A percentile compares a stretch with the other conserved stretches of the same genome.
These are phyloP conservation scores for Oryzias dopingdopingensis DNA, from an alignment of 2,797 vertebrate genomes.

Conservation along the genomic window DNA sequence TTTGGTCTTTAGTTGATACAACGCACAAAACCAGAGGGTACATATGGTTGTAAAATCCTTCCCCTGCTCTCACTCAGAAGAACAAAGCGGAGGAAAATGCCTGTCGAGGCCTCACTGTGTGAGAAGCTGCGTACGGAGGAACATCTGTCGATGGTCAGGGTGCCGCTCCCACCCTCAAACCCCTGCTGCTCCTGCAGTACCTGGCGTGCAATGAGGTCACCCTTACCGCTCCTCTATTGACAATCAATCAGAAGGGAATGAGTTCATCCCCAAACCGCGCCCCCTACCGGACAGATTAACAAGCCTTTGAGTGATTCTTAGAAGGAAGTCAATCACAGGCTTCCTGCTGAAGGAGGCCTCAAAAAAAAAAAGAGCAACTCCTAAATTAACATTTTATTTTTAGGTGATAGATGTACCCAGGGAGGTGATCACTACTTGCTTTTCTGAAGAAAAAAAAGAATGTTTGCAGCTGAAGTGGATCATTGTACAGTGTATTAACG, in stretches of 20 bases:
- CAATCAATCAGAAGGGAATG: constrained; percentile 51
- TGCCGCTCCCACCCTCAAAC: constrained; percentile 63
- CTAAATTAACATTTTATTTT: constrained; percentile 11
- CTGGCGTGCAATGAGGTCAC: constrained; percentile 70
- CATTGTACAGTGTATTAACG: constrained; percentile 76
- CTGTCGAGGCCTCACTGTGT: constrained; percentile 7
- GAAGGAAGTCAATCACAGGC: constrained; percentile 65
- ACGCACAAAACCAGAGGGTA: constrained; percentile 32
- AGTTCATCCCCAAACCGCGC: constrained; percentile 13
- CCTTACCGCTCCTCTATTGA: constrained; percentile 54
- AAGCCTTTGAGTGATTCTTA: constrained; percentile 60
- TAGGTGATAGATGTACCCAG: constrained; percentile 51
- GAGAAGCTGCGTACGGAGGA: constrained; percentile 70
- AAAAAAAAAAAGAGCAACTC: constrained; percentile 31
- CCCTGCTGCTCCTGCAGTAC: constrained; percentile 59
- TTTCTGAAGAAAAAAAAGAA: constrained; percentile 83
- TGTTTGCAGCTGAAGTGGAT: constrained; percentile 81
- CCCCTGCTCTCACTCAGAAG: constrained; percentile 33
- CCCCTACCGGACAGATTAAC: constrained; percentile 36
- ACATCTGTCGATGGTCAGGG: constrained; percentile 83
- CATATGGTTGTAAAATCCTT: constrained; percentile 32
- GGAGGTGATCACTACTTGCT: constrained; percentile 74
- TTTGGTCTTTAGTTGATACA: not conserved
- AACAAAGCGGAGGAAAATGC: constrained; percentile 40
- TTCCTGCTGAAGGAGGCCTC: constrained; percentile 66